phyloP scores from a whole-genome alignment of 35 echinoderm and acorn worm genomes.

The Nesometra sesokonis region DNA sequence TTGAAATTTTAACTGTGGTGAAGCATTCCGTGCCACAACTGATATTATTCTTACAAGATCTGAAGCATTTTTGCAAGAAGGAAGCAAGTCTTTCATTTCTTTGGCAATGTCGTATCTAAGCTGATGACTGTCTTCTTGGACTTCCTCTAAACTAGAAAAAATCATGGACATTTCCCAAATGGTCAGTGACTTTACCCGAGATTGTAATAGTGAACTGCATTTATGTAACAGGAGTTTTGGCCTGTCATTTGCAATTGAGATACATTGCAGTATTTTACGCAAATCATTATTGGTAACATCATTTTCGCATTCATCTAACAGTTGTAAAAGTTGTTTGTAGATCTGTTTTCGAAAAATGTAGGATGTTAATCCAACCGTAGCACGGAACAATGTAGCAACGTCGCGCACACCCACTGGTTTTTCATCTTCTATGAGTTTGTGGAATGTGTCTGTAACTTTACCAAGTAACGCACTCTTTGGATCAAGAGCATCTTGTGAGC shows the following conservation, averaged over 20 bases:
- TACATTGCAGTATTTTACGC: slow-evolving; percentile 34
- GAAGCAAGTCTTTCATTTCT: slow-evolving; percentile 8
- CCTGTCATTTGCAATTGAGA: slow-evolving; percentile 3
- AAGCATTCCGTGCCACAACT: slow-evolving; percentile 29
- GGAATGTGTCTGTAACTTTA: slow-evolving; percentile 16
- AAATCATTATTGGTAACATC: slow-evolving; percentile 30
- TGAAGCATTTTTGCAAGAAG: slow-evolving; percentile 1
- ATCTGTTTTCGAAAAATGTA: slow-evolving; percentile 11
- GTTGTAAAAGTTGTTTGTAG: slow-evolving; percentile 21
- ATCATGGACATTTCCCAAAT: slow-evolving; percentile 43
- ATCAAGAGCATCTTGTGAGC: slow-evolving; percentile 35
- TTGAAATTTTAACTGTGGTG: slow-evolving; percentile 53
- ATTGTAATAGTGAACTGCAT: slow-evolving; percentile 26
- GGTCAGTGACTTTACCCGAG: slow-evolving; percentile 25
- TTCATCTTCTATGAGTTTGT: slow-evolving; percentile 23
- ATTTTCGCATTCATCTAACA: neutral
- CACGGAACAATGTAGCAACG: slow-evolving; percentile 51
- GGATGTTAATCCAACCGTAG: slow-evolving; percentile 26
- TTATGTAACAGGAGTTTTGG: slow-evolving; percentile 22
- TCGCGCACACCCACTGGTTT: slow-evolving; percentile 41
- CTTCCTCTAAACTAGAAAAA: slow-evolving; percentile 1
- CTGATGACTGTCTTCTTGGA: slow-evolving; percentile 21
- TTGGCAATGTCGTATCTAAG: neutral
- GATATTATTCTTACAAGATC: slow-evolving; percentile 32
- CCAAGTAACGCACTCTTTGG: slow-evolving; percentile 25